Evolutionary conservation across 2,113 vertebrate species (phyloP).

Genomic region (Caranx melampygus): DNA sequence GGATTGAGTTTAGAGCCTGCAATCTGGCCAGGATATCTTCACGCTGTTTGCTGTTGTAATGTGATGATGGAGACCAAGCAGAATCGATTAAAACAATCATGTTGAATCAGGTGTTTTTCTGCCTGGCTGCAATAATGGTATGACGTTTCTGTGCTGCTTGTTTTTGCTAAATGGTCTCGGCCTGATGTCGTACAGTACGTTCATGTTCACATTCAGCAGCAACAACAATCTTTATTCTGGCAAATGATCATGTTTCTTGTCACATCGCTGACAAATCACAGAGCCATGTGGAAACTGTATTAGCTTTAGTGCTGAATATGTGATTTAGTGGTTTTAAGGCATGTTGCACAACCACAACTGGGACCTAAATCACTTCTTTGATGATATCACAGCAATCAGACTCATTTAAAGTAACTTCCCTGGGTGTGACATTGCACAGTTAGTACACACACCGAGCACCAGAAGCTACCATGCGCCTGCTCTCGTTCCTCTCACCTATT

Average conservation of each 20-base stretch:
- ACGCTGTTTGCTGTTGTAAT: conserved; percentile 33
- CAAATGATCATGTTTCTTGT: conserved; percentile 51
- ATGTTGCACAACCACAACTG: conserved; percentile 54
- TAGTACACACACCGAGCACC: conserved; percentile 2
- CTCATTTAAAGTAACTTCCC: conserved; percentile 4
- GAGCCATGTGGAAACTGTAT: conserved; percentile 58
- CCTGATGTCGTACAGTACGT: conserved; percentile 20
- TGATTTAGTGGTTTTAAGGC: conserved; percentile 56
- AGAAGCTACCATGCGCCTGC: not conserved
- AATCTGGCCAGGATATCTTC: conserved; percentile 37
- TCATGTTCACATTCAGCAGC: not conserved
- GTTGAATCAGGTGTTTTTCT: conserved; percentile 66
- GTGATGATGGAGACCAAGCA: conserved; percentile 39
- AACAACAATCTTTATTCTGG: conserved; percentile 56
- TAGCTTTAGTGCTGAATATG: conserved; percentile 39
- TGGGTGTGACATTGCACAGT: conserved; percentile 21
- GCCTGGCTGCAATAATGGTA: conserved; percentile 20
- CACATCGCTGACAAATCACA: conserved; percentile 50
- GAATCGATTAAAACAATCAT: conserved; percentile 54
- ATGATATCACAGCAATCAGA: conserved; percentile 52
- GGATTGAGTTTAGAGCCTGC: conserved; percentile 5
- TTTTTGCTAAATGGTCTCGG: not conserved
- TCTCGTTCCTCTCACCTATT: conserved; percentile 38
- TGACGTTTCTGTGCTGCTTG: not conserved
- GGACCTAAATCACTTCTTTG: conserved; percentile 38